phyloP scores from a whole-genome alignment of 1,140 invertebrate species.

The Drosophila subpulchrella region DNA sequence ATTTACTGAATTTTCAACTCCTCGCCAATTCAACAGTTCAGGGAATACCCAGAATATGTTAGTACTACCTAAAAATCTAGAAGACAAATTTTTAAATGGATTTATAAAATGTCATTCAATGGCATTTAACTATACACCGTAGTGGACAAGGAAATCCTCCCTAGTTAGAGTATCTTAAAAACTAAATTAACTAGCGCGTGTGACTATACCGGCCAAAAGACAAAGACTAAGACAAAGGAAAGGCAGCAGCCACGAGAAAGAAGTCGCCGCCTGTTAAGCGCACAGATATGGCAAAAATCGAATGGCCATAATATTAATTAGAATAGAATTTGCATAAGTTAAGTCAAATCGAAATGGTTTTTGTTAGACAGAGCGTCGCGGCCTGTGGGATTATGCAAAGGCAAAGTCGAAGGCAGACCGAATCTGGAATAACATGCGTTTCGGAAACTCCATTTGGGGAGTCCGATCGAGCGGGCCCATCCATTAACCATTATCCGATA shows the following conservation, averaged over 20 bases:
- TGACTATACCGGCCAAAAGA: constrained; percentile 29
- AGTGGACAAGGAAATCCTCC: background rate
- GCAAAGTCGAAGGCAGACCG: background rate
- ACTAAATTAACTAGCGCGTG: constrained; percentile 69
- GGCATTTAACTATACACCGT: background rate
- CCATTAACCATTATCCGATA: constrained; percentile 33
- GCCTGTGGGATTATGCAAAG: constrained; percentile 47
- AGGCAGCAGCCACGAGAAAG: constrained; percentile 61
- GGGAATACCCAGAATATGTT: no score
- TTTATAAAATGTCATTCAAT: no score
- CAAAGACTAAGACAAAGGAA: constrained; percentile 40
- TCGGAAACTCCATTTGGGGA: constrained; percentile 16
- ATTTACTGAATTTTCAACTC: no score
- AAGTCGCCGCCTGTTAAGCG: constrained; percentile 55
- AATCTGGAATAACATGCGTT: constrained; percentile 6
- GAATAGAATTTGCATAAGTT: constrained; percentile 80
- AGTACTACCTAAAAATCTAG: no score
- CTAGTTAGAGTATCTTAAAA: constrained; percentile 23
- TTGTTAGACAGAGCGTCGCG: constrained; percentile 79
- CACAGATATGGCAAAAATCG: constrained; percentile 31
- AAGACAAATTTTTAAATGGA: no score
- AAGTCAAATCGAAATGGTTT: constrained; percentile 59
- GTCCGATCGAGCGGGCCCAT: background rate
- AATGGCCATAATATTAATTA: constrained; percentile 75
- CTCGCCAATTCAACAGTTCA: no score